These are phyloP conservation scores for Todiramphus saurophagus DNA, from an alignment of 2,113 vertebrate genomes.

Conservation along the genomic window DNA sequence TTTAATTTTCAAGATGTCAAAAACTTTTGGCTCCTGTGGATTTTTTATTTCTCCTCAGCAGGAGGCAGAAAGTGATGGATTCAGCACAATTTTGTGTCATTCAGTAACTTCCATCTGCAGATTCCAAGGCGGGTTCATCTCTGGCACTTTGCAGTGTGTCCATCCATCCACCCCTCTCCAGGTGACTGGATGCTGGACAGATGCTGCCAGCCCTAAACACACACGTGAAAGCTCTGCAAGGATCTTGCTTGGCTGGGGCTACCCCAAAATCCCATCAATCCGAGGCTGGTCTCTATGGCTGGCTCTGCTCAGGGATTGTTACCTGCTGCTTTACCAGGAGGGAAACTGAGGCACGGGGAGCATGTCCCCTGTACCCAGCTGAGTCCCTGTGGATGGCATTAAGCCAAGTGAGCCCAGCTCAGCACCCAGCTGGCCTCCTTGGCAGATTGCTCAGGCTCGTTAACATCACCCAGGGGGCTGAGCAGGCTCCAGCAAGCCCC, in stretches of 20 bases:
- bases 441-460: background rate
- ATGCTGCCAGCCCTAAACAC: background rate
- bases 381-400: background rate
- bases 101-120: background rate
- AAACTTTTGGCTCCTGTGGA: background rate
- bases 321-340: background rate
- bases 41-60: background rate
- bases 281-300: background rate
- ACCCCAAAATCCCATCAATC: background rate
- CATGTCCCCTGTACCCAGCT: background rate
- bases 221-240: background rate
- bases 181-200: background rate
- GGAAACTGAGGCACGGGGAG: background rate
- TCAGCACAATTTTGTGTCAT: background rate
- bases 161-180: background rate
- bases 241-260: background rate
- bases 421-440: background rate
- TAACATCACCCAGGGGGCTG: background rate
- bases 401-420: background rate
- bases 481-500: background rate
- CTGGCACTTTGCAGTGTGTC: background rate
- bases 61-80: background rate
- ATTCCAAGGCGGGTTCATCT: accelerated
- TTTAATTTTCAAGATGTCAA: background rate
- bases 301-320: background rate